Conservation (phyloP, 2,113 vertebrate species). For the Dasyprocta punctata region DNA sequence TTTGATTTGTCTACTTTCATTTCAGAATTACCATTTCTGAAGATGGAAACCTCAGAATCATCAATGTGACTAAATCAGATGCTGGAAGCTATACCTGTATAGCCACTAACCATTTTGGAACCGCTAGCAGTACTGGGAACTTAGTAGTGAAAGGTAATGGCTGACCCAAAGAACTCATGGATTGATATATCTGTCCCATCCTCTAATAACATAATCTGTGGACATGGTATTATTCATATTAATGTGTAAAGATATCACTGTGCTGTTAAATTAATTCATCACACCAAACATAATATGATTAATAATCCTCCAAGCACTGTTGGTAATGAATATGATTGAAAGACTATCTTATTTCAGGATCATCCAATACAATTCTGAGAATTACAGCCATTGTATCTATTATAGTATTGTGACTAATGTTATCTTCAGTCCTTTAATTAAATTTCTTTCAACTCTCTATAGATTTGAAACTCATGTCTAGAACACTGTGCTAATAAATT, state of each 20-base stretch:
- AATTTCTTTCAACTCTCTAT: slow-evolving; percentile 69
- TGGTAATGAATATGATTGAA: slow-evolving; percentile 45
- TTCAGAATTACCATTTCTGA: slow-evolving; percentile 91
- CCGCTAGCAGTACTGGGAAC: slow-evolving; percentile 94
- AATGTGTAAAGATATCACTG: not conserved
- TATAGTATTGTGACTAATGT: slow-evolving; percentile 49
- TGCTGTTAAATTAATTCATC: slow-evolving; percentile 61
- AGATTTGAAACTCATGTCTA: slow-evolving; percentile 67
- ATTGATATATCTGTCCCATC: too few species aligned
- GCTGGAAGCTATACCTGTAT: slow-evolving; percentile 94
- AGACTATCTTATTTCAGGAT: slow-evolving; percentile 43
- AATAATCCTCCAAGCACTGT: not conserved
- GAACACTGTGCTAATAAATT: slow-evolving; percentile 68
- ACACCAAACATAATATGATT: not conserved
- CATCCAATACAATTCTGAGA: slow-evolving; percentile 51
- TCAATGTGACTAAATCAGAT: slow-evolving; percentile 93
- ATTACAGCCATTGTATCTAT: slow-evolving; percentile 47
- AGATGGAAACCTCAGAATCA: slow-evolving; percentile 94
- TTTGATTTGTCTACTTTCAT: slow-evolving; percentile 51
- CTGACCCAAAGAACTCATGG: fast-evolving
- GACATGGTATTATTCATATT: not conserved
- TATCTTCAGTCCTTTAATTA: slow-evolving; percentile 71
- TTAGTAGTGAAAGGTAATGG: slow-evolving; percentile 95
- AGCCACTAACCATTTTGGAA: slow-evolving; percentile 96
- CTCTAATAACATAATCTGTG: not conserved